Percentiles rank a stretch among this genome's conserved stretches.
Evolutionary conservation across 2,888 invertebrate genomes (phyloP).

Genomic region (Drosophila mercatorum): DNA sequence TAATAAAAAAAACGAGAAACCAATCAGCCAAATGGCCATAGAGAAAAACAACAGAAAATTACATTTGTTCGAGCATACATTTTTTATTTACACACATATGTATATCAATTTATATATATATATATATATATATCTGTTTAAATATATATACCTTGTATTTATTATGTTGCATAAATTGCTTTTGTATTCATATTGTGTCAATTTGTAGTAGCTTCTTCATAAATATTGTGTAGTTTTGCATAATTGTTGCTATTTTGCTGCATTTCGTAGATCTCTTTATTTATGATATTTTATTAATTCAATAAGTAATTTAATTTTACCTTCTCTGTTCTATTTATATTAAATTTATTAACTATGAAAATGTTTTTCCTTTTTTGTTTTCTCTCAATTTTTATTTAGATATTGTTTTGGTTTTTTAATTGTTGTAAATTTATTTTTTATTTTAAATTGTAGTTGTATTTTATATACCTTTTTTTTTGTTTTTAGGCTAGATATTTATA

Average conservation of each 20-base stretch:
- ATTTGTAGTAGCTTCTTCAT: slow-evolving; percentile 49
- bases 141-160: slow-evolving; percentile 51
- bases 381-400: slow-evolving; percentile 22
- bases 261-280: slow-evolving; percentile 22
- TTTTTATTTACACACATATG: slow-evolving; percentile 57
- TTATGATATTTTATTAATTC: slow-evolving; percentile 43
- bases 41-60: slow-evolving; percentile 55
- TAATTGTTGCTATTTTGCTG: slow-evolving; percentile 51
- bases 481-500: slow-evolving; percentile 62
- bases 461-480: slow-evolving; percentile 10
- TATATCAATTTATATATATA: slow-evolving; percentile 37
- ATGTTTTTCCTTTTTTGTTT: slow-evolving; percentile 18
- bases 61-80: slow-evolving; percentile 52
- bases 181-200: slow-evolving; percentile 64
- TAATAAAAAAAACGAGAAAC: slow-evolving; percentile 32
- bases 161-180: slow-evolving; percentile 59
- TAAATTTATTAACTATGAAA: slow-evolving; percentile 63
- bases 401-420: slow-evolving; percentile 23
- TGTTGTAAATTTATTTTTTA: slow-evolving; percentile 24
- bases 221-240: slow-evolving; percentile 62
- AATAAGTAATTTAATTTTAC: slow-evolving; percentile 59
- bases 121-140: slow-evolving; percentile 39
- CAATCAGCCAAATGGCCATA: slow-evolving; percentile 51
- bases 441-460: slow-evolving; percentile 29
- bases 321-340: slow-evolving; percentile 28